Evolutionary conservation across 2,888 invertebrate species (phyloP).

Genomic region (Scotopteryx bipunctaria): DNA sequence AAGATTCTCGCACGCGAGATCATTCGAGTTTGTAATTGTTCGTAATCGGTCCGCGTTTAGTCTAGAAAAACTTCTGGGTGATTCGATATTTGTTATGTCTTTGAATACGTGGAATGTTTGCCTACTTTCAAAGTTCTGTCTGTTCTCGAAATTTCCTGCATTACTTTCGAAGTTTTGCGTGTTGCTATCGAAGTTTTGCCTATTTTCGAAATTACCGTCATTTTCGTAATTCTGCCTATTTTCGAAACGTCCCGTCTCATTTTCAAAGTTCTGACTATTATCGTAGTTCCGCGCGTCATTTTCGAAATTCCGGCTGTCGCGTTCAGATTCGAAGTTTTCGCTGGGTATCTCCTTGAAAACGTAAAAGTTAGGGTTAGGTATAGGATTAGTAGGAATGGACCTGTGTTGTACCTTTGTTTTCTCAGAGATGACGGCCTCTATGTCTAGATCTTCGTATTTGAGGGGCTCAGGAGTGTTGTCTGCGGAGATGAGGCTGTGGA

Average conservation of each 20-base stretch:
- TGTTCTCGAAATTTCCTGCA: slow-evolving; percentile 4
- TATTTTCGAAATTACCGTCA: slow-evolving; percentile 22
- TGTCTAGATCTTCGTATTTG: slow-evolving; percentile 67
- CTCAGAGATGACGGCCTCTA: slow-evolving; percentile 68
- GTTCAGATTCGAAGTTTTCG: slow-evolving; percentile 19
- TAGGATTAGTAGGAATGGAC: slow-evolving; percentile 76
- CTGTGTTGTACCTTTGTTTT: slow-evolving; percentile 82
- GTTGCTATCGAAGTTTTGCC: slow-evolving; percentile 4
- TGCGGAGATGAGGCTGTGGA: slow-evolving; percentile 77
- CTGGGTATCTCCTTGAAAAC: slow-evolving; percentile 44
- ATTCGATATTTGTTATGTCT: slow-evolving; percentile 61
- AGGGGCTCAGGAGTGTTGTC: slow-evolving; percentile 70
- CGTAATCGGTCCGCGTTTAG: slow-evolving; percentile 73
- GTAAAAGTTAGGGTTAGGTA: slow-evolving; percentile 56
- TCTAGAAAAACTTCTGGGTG: slow-evolving; percentile 68
- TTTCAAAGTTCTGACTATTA: slow-evolving; percentile 31
- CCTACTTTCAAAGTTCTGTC: slow-evolving; percentile 24
- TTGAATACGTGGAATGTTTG: slow-evolving; percentile 42
- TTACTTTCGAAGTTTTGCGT: slow-evolving; percentile 1
- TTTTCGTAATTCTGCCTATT: slow-evolving; percentile 3
- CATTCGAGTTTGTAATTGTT: slow-evolving; percentile 64
- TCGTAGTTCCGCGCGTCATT: slow-evolving; percentile 11
- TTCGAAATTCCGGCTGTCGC: background rate
- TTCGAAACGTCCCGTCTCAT: slow-evolving; percentile 23
- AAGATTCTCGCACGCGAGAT: slow-evolving; percentile 63